Evolutionary conservation across 2,113 vertebrate species (phyloP), one percentile per base, ranked within the genome.

Genomic region (Xyrauchen texanus): DNA sequence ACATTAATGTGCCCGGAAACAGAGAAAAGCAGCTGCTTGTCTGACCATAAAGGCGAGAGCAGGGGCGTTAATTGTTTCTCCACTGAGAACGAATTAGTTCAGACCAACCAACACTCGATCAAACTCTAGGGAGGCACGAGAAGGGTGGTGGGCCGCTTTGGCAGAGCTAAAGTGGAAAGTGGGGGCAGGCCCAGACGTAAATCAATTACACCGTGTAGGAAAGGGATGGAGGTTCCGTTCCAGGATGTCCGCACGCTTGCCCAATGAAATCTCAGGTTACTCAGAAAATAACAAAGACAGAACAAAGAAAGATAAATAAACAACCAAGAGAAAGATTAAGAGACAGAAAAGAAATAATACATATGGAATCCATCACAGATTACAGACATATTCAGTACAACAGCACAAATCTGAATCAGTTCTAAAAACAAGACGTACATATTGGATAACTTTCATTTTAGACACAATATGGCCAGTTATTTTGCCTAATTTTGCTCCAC

Each of bases 1-100:
- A 87, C 88, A 87, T 89, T 91, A 92, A 92, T 90, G 88, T 87
- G 87, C 84, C 86, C 82, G 85, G 84, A 83, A 91, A 85, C 78
- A 80, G 81, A 76, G 67, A 83, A 70, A 91, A 92, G 85, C 92
- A 92, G 89, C 89, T 92, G 91, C 89, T 89, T 80, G 82, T 89
- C 87, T 88, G 90, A 92, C 90, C 90, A 90, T 93, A 92, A 92
- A 92, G 88, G 86, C 79, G 80, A 53, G 82, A 88, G 84, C 87
- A 42, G 82, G 87, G 87, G 84, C 87, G 86, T 86, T 91, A 92
- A 93, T 90, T 91, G 89, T 91, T 89, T 78, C 85, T 77, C 85
- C 62, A 72, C 49, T 84, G 85, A 86, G 85, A 75, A 82, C 81
- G 88, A 90, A 88, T 89, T 81, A 87, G 88, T 87, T 87, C 81